Evolutionary conservation across 1,140 invertebrate genomes (phyloP), one percentile per base, ranked within the genome.

Genomic region (Nasonia giraulti): DNA sequence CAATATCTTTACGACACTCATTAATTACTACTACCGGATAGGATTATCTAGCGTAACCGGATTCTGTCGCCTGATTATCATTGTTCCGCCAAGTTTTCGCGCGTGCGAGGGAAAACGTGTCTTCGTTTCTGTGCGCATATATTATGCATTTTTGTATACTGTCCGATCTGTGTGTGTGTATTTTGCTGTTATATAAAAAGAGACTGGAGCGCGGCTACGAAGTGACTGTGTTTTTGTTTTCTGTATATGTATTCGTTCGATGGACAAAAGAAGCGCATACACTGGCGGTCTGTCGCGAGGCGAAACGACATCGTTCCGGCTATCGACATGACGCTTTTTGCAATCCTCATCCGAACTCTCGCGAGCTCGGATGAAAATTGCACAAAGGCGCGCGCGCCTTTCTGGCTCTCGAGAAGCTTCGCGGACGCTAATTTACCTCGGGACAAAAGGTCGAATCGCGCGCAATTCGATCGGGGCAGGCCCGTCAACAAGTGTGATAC

Each of bases 31-130:
- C 23, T 71, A 81, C 14, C 79, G 68, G 17, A 6, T 73, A 71
- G 31, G 68, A 73, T 71, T 23, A 17, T n/a, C 55, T 62, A 62
- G 17, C 17, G 55, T 62, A 62, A 31, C 47, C 44, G 68, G 78
- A 68, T 71, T 47, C 62, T 87, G 87, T 88, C 86, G 87, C 88
- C 89, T 62, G 55, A 62, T 89, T 90, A 91, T 90, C 87, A 90
- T 90, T 90, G 89, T 91, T 90, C 89, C 89, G 87, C 86, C 86
- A 86, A 87, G 76, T 87, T 62, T 74, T 73, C 74, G 66, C 84
- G 77, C 84, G 55, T 83, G 77, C 75, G 55, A 84, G 80, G 85
- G 82, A 84, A 12, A 81, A 78, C 77, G 68, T 37, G 33, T 86
- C 69, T 81, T 33, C 84, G 83, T 80, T 74, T 86, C 17, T 40